Percentiles rank a stretch among this genome's conserved stretches.
Conservation (phyloP, 1,140 invertebrate genomes). For the Megathymus violae region DNA sequence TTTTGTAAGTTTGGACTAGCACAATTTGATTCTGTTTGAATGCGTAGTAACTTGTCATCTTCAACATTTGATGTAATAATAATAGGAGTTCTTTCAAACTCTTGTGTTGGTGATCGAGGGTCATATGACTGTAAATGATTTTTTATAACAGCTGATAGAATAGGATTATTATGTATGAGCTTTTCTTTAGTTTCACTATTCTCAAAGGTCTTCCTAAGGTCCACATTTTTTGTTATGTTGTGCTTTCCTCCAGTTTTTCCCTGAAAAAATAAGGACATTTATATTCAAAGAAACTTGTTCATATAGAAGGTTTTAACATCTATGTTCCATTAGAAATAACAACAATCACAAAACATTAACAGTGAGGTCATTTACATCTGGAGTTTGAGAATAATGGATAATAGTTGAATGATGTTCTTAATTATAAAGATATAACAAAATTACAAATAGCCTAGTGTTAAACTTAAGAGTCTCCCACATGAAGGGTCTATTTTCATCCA, state of each 20-base stretch:
- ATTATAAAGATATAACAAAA: too few species aligned
- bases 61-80: conserved; percentile 57
- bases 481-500: too few species aligned
- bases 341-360: too few species aligned
- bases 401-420: too few species aligned
- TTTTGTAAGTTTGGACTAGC: conserved; percentile 59
- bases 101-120: conserved; percentile 74
- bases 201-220: conserved; percentile 75
- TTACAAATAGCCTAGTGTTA: too few species aligned
- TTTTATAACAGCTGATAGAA: conserved; percentile 76
- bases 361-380: too few species aligned
- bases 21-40: conserved; percentile 50
- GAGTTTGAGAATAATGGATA: too few species aligned
- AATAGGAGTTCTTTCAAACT: conserved; percentile 77
- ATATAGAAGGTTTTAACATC: too few species aligned
- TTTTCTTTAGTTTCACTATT: conserved; percentile 65
- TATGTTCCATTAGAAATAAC: too few species aligned
- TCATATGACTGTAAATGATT: conserved; percentile 78
- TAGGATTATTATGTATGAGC: conserved; percentile 75
- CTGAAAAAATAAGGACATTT: conserved; percentile 52
- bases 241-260: conserved; percentile 67
- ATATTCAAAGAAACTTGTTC: too few species aligned
- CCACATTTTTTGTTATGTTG: conserved; percentile 77
- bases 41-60: conserved; percentile 45
- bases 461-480: too few species aligned